phyloP scores from a whole-genome alignment of 2,797 vertebrate genomes.

The Poecile montanus region DNA sequence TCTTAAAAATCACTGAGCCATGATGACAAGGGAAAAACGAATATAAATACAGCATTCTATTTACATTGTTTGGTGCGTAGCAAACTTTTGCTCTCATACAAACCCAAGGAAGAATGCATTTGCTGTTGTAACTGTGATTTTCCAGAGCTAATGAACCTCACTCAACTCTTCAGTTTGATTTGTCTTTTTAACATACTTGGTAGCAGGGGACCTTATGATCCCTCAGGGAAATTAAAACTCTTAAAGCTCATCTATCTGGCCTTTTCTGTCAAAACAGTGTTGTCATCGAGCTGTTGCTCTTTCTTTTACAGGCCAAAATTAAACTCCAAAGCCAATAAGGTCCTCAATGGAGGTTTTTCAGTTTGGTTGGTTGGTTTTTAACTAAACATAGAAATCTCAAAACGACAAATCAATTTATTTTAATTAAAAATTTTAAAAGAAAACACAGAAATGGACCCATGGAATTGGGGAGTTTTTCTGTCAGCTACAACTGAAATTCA shows the following conservation, averaged over 20 bases:
- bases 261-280: constrained; percentile 49
- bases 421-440: not conserved
- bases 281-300: constrained; percentile 31
- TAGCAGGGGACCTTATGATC: constrained; percentile 40
- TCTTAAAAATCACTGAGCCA: not conserved
- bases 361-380: not conserved
- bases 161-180: constrained; percentile 31
- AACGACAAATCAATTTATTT: constrained; percentile 7
- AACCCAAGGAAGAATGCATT: not conserved
- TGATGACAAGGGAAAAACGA: not conserved
- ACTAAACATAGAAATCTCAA: not conserved
- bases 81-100: not conserved
- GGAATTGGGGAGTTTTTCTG: not conserved
- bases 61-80: not conserved
- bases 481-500: not conserved
- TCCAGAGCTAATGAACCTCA: constrained; percentile 29
- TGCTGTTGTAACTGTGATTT: not conserved
- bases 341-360: not conserved
- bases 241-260: constrained; percentile 34
- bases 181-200: constrained; percentile 46
- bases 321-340: constrained; percentile 3
- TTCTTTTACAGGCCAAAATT: constrained; percentile 20
- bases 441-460: not conserved
- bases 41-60: not conserved
- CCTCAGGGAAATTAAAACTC: constrained; percentile 58